Evolutionary conservation across 35 echinoderm and acorn worm species (phyloP).

Genomic region (Heliocidaris tuberculata): DNA sequence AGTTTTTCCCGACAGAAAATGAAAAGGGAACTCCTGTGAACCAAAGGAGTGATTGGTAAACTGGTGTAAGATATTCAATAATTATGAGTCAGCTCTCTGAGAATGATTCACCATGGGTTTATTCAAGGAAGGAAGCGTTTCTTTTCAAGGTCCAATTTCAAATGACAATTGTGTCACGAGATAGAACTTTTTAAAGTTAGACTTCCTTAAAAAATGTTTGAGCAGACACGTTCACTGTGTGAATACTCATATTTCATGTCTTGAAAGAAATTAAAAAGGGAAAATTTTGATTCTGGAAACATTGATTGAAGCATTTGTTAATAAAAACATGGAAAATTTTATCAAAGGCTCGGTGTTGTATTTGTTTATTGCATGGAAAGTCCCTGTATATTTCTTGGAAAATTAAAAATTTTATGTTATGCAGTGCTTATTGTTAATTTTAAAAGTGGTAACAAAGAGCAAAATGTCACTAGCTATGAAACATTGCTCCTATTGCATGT

Average conservation of each 20-base stretch:
- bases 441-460: too few relatives aligned
- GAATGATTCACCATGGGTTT: neutral
- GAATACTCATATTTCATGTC: neutral
- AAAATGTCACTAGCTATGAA: neutral
- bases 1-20: too few relatives aligned
- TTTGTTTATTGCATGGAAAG: too few relatives aligned
- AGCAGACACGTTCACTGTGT: neutral
- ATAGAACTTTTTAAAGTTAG: neutral
- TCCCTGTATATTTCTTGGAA: too few relatives aligned
- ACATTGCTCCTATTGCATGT: neutral
- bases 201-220: neutral
- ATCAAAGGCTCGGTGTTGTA: neutral
- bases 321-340: neutral
- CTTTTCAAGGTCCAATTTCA: neutral
- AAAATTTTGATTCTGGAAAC: neutral
- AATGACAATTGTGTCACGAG: neutral
- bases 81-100: neutral
- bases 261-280: neutral
- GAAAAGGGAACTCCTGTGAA: too few relatives aligned
- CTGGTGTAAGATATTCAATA: neutral
- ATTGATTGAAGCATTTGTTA: neutral
- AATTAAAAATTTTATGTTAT: too few relatives aligned
- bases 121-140: neutral
- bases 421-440: too few relatives aligned
- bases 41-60: neutral